Conservation (phyloP, 1,140 invertebrate genomes). For the Aleiodes sp. region DNA sequence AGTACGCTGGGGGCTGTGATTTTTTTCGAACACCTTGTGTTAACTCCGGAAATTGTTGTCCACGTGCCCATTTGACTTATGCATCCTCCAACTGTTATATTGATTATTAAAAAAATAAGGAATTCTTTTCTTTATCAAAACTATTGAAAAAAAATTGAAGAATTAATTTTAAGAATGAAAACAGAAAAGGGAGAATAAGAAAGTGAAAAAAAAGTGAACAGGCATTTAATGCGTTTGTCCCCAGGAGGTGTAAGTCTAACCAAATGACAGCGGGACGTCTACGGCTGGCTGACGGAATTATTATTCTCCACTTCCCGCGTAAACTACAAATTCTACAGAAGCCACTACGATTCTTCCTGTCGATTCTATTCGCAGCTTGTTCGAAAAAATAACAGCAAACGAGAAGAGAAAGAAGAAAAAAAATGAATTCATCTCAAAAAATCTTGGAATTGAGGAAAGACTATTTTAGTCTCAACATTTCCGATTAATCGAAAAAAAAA, state of each 20-base stretch:
- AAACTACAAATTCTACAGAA: conserved; percentile 8
- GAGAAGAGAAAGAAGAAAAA: neutral
- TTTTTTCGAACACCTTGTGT: neutral
- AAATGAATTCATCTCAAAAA: neutral
- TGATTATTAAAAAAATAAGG: conserved; percentile 2
- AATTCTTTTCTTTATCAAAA: neutral
- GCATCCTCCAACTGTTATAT: conserved; percentile 11
- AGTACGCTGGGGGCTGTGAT: neutral
- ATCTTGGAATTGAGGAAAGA: neutral
- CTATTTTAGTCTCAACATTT: too few relatives aligned
- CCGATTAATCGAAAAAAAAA: too few relatives aligned
- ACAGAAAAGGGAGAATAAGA: neutral
- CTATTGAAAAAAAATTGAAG: neutral
- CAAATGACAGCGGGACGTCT: neutral
- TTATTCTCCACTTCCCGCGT: conserved; percentile 32
- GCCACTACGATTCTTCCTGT: conserved; percentile 6
- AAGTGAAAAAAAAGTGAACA: neutral
- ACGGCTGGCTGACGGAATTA: conserved; percentile 31
- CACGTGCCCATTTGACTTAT: neutral
- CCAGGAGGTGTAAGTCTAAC: conserved; percentile 11
- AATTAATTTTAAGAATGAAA: neutral
- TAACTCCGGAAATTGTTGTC: neutral
- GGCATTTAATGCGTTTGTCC: neutral
- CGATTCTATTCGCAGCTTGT: conserved; percentile 9
- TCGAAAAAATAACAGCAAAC: neutral